These are phyloP conservation scores for Cephus sareptanus DNA, from an alignment of 2,888 invertebrate genomes.

Conservation along the genomic window DNA sequence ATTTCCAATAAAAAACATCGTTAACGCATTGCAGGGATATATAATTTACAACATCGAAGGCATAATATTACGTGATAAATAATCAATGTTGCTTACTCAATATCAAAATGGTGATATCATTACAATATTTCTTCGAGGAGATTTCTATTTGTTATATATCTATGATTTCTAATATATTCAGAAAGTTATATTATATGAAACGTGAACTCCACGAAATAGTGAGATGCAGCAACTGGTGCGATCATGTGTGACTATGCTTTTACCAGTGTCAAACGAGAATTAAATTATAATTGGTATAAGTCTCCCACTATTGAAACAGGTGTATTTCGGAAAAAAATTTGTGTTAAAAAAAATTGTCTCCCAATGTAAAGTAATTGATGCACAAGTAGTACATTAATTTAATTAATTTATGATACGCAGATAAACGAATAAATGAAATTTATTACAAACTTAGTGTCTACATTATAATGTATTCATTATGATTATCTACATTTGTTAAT, in stretches of 20 bases:
- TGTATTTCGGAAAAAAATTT: neutral
- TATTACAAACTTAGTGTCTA: neutral
- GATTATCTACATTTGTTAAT: neutral
- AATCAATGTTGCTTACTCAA: no score
- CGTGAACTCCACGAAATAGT: slow-evolving; percentile 2
- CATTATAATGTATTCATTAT: neutral
- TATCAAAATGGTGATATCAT: no score
- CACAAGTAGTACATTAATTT: neutral
- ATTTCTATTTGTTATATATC: no score
- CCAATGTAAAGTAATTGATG: neutral
- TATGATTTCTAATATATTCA: neutral
- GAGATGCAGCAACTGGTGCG: neutral
- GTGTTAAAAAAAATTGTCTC: neutral
- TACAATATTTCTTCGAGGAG: no score
- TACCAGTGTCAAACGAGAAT: no score
- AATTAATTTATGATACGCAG: neutral
- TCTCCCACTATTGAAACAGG: neutral
- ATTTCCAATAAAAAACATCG: no score
- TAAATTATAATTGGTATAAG: no score
- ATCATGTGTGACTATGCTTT: slow-evolving; percentile 1
- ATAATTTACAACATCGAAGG: no score
- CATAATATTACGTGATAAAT: no score
- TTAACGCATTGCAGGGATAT: no score
- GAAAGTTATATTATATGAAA: slow-evolving; percentile 4
- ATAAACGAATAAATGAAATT: neutral